Evolutionary conservation across 2,797 vertebrate species (phyloP).

Genomic region (Periophthalmus magnuspinnatus): DNA sequence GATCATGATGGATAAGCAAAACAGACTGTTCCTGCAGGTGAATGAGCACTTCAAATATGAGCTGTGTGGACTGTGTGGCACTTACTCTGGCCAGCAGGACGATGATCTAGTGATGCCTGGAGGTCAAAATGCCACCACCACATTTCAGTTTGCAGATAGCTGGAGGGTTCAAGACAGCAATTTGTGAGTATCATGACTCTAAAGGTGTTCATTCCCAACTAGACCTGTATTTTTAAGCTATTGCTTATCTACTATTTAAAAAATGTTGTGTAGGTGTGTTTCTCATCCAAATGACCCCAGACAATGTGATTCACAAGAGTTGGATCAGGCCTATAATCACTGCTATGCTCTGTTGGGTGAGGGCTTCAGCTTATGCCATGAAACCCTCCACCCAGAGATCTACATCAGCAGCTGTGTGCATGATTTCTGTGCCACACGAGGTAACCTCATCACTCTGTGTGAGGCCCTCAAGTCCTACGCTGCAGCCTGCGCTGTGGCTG

Average conservation of each 20-base stretch:
- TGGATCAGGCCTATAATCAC: slow-evolving; percentile 55
- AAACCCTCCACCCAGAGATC: slow-evolving; percentile 70
- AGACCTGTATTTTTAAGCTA: not conserved
- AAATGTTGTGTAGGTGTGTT: slow-evolving; percentile 58
- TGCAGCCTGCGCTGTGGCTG: slow-evolving; percentile 75
- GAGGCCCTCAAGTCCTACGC: slow-evolving; percentile 79
- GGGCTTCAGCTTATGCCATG: slow-evolving; percentile 78
- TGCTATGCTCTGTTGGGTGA: slow-evolving; percentile 65
- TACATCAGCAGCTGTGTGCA: slow-evolving; percentile 80
- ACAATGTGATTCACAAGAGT: slow-evolving; percentile 56
- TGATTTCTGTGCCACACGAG: slow-evolving; percentile 79
- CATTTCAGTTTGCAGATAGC: slow-evolving; percentile 81
- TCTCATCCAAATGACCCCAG: slow-evolving; percentile 52
- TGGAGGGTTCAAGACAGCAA: slow-evolving; percentile 73
- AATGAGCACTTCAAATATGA: slow-evolving; percentile 78
- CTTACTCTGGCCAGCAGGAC: slow-evolving; percentile 75
- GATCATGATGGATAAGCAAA: slow-evolving; percentile 75
- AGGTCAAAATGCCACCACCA: slow-evolving; percentile 57
- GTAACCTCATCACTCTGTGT: slow-evolving; percentile 71
- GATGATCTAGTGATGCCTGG: slow-evolving; percentile 80
- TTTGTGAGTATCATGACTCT: slow-evolving; percentile 64
- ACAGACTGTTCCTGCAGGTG: slow-evolving; percentile 80
- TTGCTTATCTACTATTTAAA: not conserved
- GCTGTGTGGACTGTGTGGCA: slow-evolving; percentile 84
- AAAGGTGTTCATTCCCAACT: not conserved